phyloP scores from a whole-genome alignment of 2,797 vertebrate genomes.

The Scolopax bukidnonensis region DNA sequence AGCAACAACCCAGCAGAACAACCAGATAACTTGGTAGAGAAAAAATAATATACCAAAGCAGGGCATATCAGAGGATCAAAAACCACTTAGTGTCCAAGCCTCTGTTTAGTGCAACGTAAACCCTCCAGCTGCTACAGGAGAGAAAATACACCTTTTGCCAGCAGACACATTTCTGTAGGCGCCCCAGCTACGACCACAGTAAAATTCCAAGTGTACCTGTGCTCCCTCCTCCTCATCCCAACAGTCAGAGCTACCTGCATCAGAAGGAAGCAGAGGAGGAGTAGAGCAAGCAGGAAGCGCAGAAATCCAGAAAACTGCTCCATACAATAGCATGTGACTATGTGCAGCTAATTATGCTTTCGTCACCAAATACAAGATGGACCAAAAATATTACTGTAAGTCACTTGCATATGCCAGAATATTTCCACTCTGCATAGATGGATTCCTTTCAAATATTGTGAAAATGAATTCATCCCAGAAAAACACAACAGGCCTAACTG shows the following conservation, averaged over 20 bases:
- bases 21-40: not conserved
- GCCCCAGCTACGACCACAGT: not conserved
- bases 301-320: not conserved
- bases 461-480: conserved; percentile 51
- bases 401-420: conserved; percentile 46
- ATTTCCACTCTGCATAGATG: conserved; percentile 53
- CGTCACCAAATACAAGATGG: conserved; percentile 58
- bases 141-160: not conserved
- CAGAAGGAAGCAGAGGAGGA: not conserved
- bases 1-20: not conserved
- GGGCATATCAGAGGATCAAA: conserved; percentile 35
- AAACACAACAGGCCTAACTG: conserved; percentile 56
- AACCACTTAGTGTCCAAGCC: not conserved
- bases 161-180: not conserved
- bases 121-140: not conserved
- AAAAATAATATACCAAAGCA: conserved; percentile 21
- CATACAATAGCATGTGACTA: not conserved
- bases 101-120: not conserved
- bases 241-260: not conserved
- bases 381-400: conserved; percentile 61
- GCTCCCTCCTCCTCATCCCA: not conserved
- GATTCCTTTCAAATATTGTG: conserved; percentile 66
- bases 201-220: not conserved
- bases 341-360: conserved; percentile 41
- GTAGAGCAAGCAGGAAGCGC: not conserved